Percentiles rank a stretch among this genome's conserved stretches.
phyloP scores from a whole-genome alignment of 53 echinoderm and acorn worm species.

The Patiria pectinifera region DNA sequence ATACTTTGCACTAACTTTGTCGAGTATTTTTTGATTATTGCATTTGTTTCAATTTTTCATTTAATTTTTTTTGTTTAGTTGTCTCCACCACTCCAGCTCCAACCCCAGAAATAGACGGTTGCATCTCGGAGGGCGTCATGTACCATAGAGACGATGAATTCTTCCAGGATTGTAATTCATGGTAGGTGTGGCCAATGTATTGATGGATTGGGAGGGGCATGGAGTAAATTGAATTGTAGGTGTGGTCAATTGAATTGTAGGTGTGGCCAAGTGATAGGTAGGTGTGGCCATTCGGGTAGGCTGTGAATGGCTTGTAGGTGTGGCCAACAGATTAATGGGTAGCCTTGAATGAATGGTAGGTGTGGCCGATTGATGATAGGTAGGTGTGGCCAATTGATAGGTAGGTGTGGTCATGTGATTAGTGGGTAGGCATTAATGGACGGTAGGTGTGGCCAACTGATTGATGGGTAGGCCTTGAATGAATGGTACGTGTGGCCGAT shows the following conservation, averaged over 20 bases:
- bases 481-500: too few relatives aligned
- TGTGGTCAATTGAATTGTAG: not conserved
- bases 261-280: not conserved
- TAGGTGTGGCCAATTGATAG: too few relatives aligned
- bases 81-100: not conserved
- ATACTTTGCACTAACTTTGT: too few relatives aligned
- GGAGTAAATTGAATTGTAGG: too few relatives aligned
- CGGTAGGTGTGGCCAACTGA: too few relatives aligned
- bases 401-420: too few relatives aligned
- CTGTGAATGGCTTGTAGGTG: too few relatives aligned
- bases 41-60: too few relatives aligned
- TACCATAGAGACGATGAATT: conserved; percentile 35
- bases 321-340: not conserved
- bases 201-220: not conserved
- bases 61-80: not conserved
- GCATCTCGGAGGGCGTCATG: not conserved
- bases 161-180: conserved; percentile 26
- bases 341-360: not conserved
- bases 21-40: too few relatives aligned
- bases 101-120: not conserved
- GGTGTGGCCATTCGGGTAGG: not conserved
- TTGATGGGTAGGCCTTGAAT: too few relatives aligned
- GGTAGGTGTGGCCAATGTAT: conserved; percentile 28
- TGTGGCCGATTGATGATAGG: not conserved
- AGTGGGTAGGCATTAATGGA: too few relatives aligned